phyloP scores from a whole-genome alignment of 2,888 invertebrate genomes.

The Tanytarsus gracilentus region DNA sequence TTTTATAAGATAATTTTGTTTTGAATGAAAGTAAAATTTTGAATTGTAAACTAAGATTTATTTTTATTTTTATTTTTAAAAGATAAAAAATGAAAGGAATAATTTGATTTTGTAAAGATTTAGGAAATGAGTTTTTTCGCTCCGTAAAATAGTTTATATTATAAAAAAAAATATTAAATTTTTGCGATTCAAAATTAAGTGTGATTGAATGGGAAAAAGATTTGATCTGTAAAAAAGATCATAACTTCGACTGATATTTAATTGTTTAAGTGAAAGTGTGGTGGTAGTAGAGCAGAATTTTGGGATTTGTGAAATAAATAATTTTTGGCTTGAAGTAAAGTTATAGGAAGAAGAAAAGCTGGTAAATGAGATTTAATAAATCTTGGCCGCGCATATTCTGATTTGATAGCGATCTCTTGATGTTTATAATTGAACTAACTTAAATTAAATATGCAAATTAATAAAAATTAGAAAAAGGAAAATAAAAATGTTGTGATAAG shows the following conservation, averaged over 20 bases:
- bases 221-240: conserved; percentile 34
- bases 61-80: conserved; percentile 32
- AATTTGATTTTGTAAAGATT: conserved; percentile 33
- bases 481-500: too few relatives aligned
- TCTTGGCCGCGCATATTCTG: too few relatives aligned
- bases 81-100: conserved; percentile 35
- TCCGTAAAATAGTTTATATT: conserved; percentile 37
- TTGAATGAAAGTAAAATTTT: conserved; percentile 31
- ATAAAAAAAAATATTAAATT: conserved; percentile 39
- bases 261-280: conserved; percentile 34
- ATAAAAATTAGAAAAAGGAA: too few relatives aligned
- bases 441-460: too few relatives aligned
- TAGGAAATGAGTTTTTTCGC: conserved; percentile 36
- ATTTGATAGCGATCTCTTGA: too few relatives aligned
- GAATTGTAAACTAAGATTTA: background rate
- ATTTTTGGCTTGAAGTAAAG: too few relatives aligned
- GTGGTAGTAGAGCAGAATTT: conserved; percentile 68
- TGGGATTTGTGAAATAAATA: too few relatives aligned
- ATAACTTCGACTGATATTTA: conserved; percentile 32
- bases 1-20: conserved; percentile 32
- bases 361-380: too few relatives aligned
- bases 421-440: too few relatives aligned
- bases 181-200: conserved; percentile 36
- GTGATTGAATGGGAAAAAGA: conserved; percentile 40
- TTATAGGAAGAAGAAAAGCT: too few relatives aligned